These are phyloP conservation scores for Galaxias olidus DNA, from an alignment of 2,797 vertebrate genomes.

Conservation along the genomic window DNA sequence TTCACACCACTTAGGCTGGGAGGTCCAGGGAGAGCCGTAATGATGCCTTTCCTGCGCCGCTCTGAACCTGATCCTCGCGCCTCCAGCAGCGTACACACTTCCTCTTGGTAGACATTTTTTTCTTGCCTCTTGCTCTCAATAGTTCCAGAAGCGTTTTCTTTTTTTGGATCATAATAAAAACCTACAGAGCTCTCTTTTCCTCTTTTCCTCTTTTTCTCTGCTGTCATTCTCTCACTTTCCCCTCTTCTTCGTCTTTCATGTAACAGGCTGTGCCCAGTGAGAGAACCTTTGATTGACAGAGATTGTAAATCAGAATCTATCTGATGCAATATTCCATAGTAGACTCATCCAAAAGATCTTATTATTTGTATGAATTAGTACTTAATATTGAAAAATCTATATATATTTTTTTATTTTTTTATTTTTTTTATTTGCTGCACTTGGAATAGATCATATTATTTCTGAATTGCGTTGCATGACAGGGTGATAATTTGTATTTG, in stretches of 20 bases:
- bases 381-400: too few species aligned
- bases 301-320: slow-evolving; percentile 2
- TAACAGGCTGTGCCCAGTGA: background rate
- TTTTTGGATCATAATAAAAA: slow-evolving; percentile 33
- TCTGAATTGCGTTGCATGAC: background rate
- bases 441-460: too few species aligned
- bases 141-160: slow-evolving; percentile 22
- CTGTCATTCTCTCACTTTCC: background rate
- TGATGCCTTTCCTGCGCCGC: slow-evolving; percentile 67
- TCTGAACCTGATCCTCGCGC: slow-evolving; percentile 57
- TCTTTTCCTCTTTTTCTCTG: slow-evolving; percentile 14
- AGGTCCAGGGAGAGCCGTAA: slow-evolving; percentile 45
- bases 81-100: slow-evolving; percentile 52
- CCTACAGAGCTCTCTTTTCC: slow-evolving; percentile 45
- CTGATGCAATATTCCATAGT: background rate
- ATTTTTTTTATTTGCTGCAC: too few species aligned
- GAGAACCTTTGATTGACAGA: background rate
- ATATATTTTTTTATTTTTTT: too few species aligned
- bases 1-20: slow-evolving; percentile 30
- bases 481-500: background rate
- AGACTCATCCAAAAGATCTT: background rate
- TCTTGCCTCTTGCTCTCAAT: slow-evolving; percentile 2
- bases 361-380: too few species aligned
- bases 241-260: background rate
- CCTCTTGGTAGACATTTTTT: too few species aligned